phyloP scores from a whole-genome alignment of 2,888 invertebrate genomes.

The Hybos culiciformis region DNA sequence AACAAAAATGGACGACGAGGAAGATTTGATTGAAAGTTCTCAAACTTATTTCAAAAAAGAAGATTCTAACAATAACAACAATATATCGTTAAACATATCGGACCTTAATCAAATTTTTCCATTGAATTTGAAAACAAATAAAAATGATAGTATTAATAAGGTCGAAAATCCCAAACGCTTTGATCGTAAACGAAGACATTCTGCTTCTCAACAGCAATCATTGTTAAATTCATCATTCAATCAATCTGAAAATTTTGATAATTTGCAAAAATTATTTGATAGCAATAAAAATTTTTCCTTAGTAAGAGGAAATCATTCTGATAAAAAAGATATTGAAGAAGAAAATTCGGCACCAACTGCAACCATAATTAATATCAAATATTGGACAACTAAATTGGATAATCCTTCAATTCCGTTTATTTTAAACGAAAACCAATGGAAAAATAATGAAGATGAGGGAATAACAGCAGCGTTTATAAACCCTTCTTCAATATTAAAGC shows the following conservation, averaged over 20 bases:
- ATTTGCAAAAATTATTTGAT: too few relatives aligned
- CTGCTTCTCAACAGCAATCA: constrained; percentile 35
- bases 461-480: constrained; percentile 14
- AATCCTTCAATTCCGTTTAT: neutral
- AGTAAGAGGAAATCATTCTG: constrained; percentile 3
- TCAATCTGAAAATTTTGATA: too few relatives aligned
- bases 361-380: constrained; percentile 28
- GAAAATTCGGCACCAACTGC: constrained; percentile 5
- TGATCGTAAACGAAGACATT: constrained; percentile 47
- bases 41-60: too few relatives aligned
- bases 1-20: too few relatives aligned
- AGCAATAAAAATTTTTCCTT: neutral
- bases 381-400: constrained; percentile 21
- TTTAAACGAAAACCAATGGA: constrained; percentile 8
- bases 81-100: too few relatives aligned
- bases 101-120: too few relatives aligned
- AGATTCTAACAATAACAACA: too few relatives aligned
- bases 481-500: constrained; percentile 24
- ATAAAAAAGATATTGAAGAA: constrained; percentile 5
- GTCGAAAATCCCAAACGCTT: constrained; percentile 21
- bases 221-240: too few relatives aligned
- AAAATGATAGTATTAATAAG: neutral
- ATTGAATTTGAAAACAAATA: neutral
- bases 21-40: too few relatives aligned
- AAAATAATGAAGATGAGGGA: constrained; percentile 8